Percentiles rank a stretch among this genome's conserved stretches.
phyloP scores from a whole-genome alignment of 1,140 invertebrate species.

The Geopemphigus sp. region DNA sequence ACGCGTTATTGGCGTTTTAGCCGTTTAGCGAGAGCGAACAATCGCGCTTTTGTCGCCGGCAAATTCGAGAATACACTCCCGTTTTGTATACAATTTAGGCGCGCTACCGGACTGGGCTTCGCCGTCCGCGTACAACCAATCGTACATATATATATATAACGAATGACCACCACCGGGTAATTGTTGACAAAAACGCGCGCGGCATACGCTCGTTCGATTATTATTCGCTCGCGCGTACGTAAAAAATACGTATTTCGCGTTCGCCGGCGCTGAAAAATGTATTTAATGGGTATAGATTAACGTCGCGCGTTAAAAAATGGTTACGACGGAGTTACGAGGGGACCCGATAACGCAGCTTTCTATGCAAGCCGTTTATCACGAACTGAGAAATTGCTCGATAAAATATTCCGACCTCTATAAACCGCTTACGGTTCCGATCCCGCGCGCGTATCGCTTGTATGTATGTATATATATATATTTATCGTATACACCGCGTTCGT shows the following conservation, averaged over 20 bases:
- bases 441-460: not conserved
- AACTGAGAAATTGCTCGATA: constrained; percentile 17
- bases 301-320: not conserved
- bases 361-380: constrained; percentile 15
- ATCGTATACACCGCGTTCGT: too few relatives aligned
- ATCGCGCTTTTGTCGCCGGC: not conserved
- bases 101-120: not conserved
- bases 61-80: not conserved
- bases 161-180: too few relatives aligned
- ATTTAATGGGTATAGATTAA: constrained; percentile 26
- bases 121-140: too few relatives aligned
- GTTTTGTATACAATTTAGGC: not conserved
- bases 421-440: constrained; percentile 5
- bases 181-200: too few relatives aligned
- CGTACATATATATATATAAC: too few relatives aligned
- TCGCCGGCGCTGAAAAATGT: not conserved
- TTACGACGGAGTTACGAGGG: not conserved
- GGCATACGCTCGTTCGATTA: too few relatives aligned
- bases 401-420: constrained; percentile 27
- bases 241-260: not conserved
- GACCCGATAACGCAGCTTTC: constrained; percentile 9
- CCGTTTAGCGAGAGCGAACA: too few relatives aligned
- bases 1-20: not conserved
- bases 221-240: not conserved
- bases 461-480: too few relatives aligned